A percentile compares a stretch with the other conserved stretches of the same genome.
These are phyloP conservation scores for Potamilus streckersoni DNA, from an alignment of 1,140 invertebrate species.

Conservation along the genomic window DNA sequence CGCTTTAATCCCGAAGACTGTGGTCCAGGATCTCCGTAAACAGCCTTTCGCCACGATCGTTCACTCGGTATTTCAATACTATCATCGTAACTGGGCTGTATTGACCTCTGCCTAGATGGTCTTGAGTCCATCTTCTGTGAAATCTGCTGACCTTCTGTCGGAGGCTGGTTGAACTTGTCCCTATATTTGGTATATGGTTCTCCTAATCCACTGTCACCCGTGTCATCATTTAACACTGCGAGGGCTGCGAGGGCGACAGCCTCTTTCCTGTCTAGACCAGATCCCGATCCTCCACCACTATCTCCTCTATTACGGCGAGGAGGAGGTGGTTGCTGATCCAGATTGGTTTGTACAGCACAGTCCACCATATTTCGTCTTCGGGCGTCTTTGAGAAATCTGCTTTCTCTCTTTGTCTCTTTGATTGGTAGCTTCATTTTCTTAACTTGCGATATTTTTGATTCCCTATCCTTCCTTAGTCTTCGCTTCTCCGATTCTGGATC, in stretches of 20 bases:
- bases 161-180: slow-evolving; percentile 46
- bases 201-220: slow-evolving; percentile 22
- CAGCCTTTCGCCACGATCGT: slow-evolving; percentile 58
- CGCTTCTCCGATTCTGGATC: slow-evolving; percentile 43
- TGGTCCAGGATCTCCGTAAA: slow-evolving; percentile 55
- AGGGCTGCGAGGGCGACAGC: slow-evolving; percentile 36
- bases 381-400: slow-evolving; percentile 32
- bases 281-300: slow-evolving; percentile 28
- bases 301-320: slow-evolving; percentile 26
- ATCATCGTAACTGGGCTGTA: slow-evolving; percentile 12
- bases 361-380: slow-evolving; percentile 37
- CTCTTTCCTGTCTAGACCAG: slow-evolving; percentile 27
- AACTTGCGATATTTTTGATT: slow-evolving; percentile 44
- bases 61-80: slow-evolving; percentile 47
- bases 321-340: slow-evolving; percentile 41
- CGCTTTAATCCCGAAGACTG: slow-evolving; percentile 15
- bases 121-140: slow-evolving; percentile 20
- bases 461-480: slow-evolving; percentile 33
- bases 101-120: slow-evolving; percentile 29
- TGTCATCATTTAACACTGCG: slow-evolving; percentile 30
- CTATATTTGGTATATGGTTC: slow-evolving; percentile 55
- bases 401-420: slow-evolving; percentile 35
- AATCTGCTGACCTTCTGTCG: slow-evolving; percentile 5
- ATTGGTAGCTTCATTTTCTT: slow-evolving; percentile 48
- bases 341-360: slow-evolving; percentile 54